Conservation (phyloP, 2,888 invertebrate genomes). For the Siphlonurus alternatus region DNA sequence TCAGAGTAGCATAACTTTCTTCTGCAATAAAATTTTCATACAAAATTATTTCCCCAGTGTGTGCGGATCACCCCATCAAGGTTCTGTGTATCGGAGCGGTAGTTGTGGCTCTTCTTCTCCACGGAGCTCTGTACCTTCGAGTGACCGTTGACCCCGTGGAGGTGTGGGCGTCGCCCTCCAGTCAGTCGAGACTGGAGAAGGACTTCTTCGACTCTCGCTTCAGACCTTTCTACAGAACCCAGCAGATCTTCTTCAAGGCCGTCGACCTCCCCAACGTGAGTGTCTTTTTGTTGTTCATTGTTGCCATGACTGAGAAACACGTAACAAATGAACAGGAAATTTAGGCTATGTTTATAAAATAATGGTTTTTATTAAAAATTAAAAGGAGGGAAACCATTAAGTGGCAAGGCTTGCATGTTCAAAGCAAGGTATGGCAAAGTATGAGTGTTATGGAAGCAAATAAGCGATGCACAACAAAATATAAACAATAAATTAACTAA, state of each 20-base stretch:
- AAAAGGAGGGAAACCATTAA: no score
- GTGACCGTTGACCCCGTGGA: conserved; percentile 82
- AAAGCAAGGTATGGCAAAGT: no score
- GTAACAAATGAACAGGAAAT: neutral
- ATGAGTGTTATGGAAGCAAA: no score
- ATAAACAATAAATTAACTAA: no score
- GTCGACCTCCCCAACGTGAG: conserved; percentile 35
- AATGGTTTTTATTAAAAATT: neutral
- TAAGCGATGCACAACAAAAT: no score
- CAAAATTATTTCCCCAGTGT: no score
- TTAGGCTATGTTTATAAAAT: neutral
- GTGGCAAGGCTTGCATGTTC: no score
- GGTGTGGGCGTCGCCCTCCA: conserved; percentile 77
- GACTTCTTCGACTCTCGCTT: conserved; percentile 77
- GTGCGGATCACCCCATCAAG: conserved; percentile 47
- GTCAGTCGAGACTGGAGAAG: conserved; percentile 65
- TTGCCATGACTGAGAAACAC: neutral
- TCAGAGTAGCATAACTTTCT: no score
- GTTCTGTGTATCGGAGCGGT: conserved; percentile 46
- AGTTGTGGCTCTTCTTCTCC: conserved; percentile 39
- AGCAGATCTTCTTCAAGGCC: conserved; percentile 71
- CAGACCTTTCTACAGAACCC: conserved; percentile 73
- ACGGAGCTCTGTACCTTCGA: conserved; percentile 47
- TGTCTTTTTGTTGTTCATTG: no score
- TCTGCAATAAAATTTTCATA: no score